Conservation (phyloP, 2,888 invertebrate genomes). For the Cheilosia vulpina region DNA sequence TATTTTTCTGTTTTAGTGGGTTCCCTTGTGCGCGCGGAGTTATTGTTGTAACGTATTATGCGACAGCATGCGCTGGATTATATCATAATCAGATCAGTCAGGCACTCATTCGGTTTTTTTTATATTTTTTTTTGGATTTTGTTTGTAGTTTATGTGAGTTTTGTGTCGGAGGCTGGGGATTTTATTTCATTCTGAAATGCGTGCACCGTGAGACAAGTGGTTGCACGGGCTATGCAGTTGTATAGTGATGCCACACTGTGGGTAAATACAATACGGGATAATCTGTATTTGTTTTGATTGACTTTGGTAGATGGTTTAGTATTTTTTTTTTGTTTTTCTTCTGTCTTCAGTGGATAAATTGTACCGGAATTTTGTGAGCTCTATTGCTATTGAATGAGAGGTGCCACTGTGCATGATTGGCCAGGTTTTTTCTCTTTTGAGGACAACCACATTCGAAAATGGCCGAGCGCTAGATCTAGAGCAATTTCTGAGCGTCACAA, state of each 20-base stretch:
- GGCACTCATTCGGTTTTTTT: constrained; percentile 1
- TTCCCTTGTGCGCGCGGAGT: constrained; percentile 25
- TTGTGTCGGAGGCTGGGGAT: constrained; percentile 1
- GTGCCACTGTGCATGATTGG: too few relatives aligned
- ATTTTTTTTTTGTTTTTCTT: not conserved
- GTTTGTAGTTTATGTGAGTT: not conserved
- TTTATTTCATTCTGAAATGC: constrained; percentile 40
- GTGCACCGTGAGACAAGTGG: constrained; percentile 36
- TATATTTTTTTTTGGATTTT: not conserved
- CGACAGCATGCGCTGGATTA: constrained; percentile 57
- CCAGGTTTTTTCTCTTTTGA: too few relatives aligned
- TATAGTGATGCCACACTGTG: constrained; percentile 12
- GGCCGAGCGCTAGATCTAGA: too few relatives aligned
- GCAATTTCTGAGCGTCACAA: too few relatives aligned
- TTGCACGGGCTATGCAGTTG: constrained; percentile 4
- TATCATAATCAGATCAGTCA: constrained; percentile 61
- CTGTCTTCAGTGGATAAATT: too few relatives aligned
- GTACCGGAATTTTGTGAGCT: too few relatives aligned
- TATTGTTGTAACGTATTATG: constrained; percentile 46
- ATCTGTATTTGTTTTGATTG: constrained; percentile 34
- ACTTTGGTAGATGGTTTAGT: not conserved
- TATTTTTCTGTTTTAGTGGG: constrained; percentile 1
- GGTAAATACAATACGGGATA: constrained; percentile 3
- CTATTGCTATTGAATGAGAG: too few relatives aligned
- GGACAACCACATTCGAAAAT: too few relatives aligned